A percentile compares a stretch with the other conserved stretches of the same genome.
phyloP scores from a whole-genome alignment of 2,888 invertebrate species.

The Cremastinae sp. region DNA sequence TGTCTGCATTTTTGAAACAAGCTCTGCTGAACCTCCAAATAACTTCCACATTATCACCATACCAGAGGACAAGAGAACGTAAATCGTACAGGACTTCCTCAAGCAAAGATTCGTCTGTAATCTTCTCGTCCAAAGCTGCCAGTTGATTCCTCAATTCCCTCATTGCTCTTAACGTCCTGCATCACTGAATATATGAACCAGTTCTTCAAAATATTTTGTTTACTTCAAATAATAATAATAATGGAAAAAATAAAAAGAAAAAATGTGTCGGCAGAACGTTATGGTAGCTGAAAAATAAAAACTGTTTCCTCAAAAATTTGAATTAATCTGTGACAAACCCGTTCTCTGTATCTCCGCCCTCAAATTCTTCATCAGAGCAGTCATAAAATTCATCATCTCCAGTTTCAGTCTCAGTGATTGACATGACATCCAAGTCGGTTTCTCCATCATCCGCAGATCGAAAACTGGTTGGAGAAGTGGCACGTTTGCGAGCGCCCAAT shows the following conservation, averaged over 20 bases:
- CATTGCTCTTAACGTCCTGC: constrained; percentile 73
- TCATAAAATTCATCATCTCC: constrained; percentile 78
- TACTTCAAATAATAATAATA: constrained; percentile 40
- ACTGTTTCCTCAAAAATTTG: not conserved
- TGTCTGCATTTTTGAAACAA: constrained; percentile 70
- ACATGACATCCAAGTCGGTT: constrained; percentile 74
- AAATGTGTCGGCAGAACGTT: not conserved
- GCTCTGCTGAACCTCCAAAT: constrained; percentile 76
- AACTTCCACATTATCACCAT: constrained; percentile 74
- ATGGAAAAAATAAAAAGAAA: constrained; percentile 8
- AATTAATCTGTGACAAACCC: constrained; percentile 69
- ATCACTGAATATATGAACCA: constrained; percentile 77
- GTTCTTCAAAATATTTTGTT: constrained; percentile 67
- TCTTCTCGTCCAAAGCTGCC: constrained; percentile 67
- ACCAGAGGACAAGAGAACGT: constrained; percentile 66
- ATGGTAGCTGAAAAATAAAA: not conserved
- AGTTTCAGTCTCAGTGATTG: constrained; percentile 75
- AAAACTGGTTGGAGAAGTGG: constrained; percentile 69
- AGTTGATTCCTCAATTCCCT: constrained; percentile 69
- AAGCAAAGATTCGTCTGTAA: constrained; percentile 64
- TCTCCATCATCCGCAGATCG: constrained; percentile 71
- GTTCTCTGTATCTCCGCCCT: constrained; percentile 69
- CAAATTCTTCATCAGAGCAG: constrained; percentile 76
- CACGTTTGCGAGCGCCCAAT: constrained; percentile 62
- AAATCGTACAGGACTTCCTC: constrained; percentile 68